Percentiles rank a stretch among this genome's conserved stretches.
phyloP scores from a whole-genome alignment of 2,113 vertebrate species.

The Anguilla rostrata region DNA sequence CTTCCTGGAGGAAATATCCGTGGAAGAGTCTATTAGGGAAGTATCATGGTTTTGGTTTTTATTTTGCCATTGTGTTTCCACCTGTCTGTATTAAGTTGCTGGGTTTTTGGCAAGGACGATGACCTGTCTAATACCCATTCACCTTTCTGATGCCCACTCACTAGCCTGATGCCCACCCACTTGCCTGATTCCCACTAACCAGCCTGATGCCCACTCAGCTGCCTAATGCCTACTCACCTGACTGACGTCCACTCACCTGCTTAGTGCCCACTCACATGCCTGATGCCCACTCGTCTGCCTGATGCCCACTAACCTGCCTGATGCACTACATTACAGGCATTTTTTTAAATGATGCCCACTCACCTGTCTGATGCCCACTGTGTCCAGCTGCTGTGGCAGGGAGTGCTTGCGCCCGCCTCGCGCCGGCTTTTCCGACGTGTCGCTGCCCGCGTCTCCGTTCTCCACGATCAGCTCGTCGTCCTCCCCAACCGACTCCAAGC shows the following conservation, averaged over 20 bases:
- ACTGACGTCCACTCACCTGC: too few species aligned
- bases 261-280: too few species aligned
- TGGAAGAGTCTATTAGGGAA: neutral
- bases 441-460: constrained; percentile 68
- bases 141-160: constrained; percentile 75
- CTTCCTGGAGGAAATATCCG: neutral
- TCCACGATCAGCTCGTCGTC: constrained; percentile 88
- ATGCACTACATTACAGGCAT: too few species aligned
- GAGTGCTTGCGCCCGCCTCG: constrained; percentile 87
- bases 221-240: too few species aligned
- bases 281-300: too few species aligned
- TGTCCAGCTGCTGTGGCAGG: constrained; percentile 87
- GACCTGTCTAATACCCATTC: constrained; percentile 18
- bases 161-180: constrained; percentile 46
- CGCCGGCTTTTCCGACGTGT: constrained; percentile 73
- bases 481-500: constrained; percentile 91
- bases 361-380: constrained; percentile 79
- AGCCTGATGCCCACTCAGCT: too few species aligned
- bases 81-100: too few species aligned
- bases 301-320: too few species aligned
- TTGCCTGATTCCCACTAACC: too few species aligned
- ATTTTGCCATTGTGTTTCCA: neutral
- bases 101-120: constrained; percentile 73
- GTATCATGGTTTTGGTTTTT: neutral
- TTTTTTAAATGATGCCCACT: constrained; percentile 14